These are phyloP conservation scores for Silvanus unidentatus DNA, from an alignment of 2,888 invertebrate genomes.

Conservation along the genomic window DNA sequence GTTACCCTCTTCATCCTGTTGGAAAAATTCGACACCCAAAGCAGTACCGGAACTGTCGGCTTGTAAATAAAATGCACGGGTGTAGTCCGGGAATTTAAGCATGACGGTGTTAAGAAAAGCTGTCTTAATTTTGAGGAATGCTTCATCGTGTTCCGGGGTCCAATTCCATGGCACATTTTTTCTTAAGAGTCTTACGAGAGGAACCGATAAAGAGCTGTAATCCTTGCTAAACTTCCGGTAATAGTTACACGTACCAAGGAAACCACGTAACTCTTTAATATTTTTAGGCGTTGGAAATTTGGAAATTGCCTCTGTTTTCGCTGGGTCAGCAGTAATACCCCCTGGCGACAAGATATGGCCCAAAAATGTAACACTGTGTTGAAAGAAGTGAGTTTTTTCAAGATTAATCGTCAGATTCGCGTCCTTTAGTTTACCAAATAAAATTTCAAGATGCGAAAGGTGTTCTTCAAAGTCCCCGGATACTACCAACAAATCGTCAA, in stretches of 20 bases:
- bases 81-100: too few relatives aligned
- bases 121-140: conserved; percentile 15
- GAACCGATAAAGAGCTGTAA: conserved; percentile 12
- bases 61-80: too few relatives aligned
- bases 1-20: too few relatives aligned
- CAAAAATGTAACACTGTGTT: conserved; percentile 16
- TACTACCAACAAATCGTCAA: too few relatives aligned
- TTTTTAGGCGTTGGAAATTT: conserved; percentile 13
- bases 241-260: conserved; percentile 19
- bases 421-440: conserved; percentile 19
- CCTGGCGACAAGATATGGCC: conserved; percentile 21
- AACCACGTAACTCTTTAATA: conserved; percentile 13
- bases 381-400: conserved; percentile 24
- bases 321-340: conserved; percentile 21
- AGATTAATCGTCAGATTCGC: conserved; percentile 25
- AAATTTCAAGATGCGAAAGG: conserved; percentile 17
- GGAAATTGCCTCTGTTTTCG: conserved; percentile 15
- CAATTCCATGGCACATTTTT: conserved; percentile 15
- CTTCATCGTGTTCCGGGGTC: conserved; percentile 9
- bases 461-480: too few relatives aligned
- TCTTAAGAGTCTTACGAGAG: conserved; percentile 15
- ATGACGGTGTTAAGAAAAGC: too few relatives aligned
- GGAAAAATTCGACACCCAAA: too few relatives aligned
- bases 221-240: conserved; percentile 14
- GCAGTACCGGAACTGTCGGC: too few relatives aligned